Base-by-base conservation (phyloP, 1,140 invertebrate genomes). In the Artemia franciscana region DNA sequence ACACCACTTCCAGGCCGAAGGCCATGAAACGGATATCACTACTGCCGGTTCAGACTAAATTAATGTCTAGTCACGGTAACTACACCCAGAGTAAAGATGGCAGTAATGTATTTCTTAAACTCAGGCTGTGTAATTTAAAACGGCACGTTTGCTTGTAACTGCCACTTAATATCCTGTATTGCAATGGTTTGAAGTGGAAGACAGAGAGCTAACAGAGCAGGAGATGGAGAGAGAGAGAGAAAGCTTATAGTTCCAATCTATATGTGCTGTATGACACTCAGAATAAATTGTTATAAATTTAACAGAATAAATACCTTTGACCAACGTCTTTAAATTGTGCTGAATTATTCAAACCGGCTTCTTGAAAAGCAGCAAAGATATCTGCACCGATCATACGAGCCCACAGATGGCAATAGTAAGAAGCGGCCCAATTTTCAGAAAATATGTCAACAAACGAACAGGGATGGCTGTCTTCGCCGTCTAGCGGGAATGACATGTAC, bases 341-440 rank as follows among this genome's bases (percentile, higher is more conserved):
- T 12, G 39, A 24, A 23, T 73, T 66, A 25, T 71, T 62, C 15
- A 68, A 62, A 26, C 69, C 69, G 4, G 77, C 76, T 72, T 92
- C 87, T 63, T 82, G 74, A 71, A 94, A 93, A 39, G 86, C 84
- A 71, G 81, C 83, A 68, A 85, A 91, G 15, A 85, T 78, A 74
- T 96, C 91, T 1, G 90, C 88, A 1, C 90, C 90, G 28, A 93
- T 78, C 79, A 96, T 84, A 74, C 81, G 77, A 3, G 86, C 84
- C 85, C 87, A 91, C 4, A 86, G 66, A 67, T 81, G 75, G 59
- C 83, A 82, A 65, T 84, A 89, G 71, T 86, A 85, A 1, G 84
- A 82, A 5, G 83, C 84, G 1, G 75, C 80, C 79, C 80, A 85
- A 66, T 84, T 78, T 63, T 81, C 82, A 21, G 77, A 77, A 66